Conservation (phyloP, 2,888 invertebrate species). For the Holacanthella duospinosa region DNA sequence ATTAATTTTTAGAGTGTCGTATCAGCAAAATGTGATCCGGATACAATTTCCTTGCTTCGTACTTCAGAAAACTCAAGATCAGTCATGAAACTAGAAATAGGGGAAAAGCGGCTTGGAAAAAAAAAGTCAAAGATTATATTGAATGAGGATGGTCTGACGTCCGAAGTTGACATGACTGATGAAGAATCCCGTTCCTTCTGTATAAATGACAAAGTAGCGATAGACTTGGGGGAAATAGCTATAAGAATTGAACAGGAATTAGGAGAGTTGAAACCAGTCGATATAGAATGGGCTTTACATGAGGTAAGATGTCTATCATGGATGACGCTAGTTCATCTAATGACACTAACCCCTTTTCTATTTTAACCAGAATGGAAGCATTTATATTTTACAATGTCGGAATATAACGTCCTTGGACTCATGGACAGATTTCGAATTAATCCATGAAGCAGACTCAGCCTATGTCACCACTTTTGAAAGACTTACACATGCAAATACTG, state of each 20-base stretch:
- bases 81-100: constrained; percentile 43
- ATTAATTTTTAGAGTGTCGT: constrained; percentile 65
- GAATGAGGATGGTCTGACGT: constrained; percentile 43
- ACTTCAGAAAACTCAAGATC: background rate
- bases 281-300: constrained; percentile 69
- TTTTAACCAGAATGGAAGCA: constrained; percentile 33
- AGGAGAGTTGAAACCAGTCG: constrained; percentile 52
- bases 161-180: constrained; percentile 43
- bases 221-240: constrained; percentile 51
- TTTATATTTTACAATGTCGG: constrained; percentile 63
- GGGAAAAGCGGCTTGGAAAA: constrained; percentile 39
- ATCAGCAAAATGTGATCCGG: constrained; percentile 65
- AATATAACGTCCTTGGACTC: constrained; percentile 62
- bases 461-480: constrained; percentile 55
- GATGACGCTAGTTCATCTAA: background rate
- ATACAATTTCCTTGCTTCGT: constrained; percentile 48
- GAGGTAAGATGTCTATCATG: constrained; percentile 43
- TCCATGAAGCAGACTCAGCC: constrained; percentile 64
- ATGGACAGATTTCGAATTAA: constrained; percentile 66
- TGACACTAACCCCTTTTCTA: background rate
- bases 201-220: constrained; percentile 48
- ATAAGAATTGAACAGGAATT: constrained; percentile 55
- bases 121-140: constrained; percentile 48
- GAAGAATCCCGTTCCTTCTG: constrained; percentile 46
- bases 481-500: constrained; percentile 60